Evolutionary conservation across 2,888 invertebrate species (phyloP), one percentile per base, ranked within the genome.

Genomic region (Punctoribates punctum): DNA sequence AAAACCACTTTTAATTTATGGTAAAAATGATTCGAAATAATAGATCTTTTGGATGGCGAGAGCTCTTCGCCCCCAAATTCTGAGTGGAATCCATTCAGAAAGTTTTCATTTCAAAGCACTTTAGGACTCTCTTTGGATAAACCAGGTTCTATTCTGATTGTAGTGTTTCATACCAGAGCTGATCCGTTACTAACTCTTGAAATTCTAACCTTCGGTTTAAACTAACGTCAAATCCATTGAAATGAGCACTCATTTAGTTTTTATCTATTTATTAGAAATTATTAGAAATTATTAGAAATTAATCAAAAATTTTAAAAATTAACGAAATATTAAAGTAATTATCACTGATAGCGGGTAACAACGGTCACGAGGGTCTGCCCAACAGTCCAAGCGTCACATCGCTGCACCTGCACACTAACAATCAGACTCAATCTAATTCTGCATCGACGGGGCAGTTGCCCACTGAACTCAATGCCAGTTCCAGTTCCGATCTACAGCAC

Each of bases 331-430:
- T 48, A n/a, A 48, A 6, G 15, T 17, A 17, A 48, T 48, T 2
- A 6, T 48, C 3, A 17, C 20, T 23, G 6, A 72, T 72, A 72
- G 72, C 72, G n/a, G 72, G 72, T 17, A 72, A 48, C 8, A 72
- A 48, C 25, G 27, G 27, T 38, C 38, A 70, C 23, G 72, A 72
- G 8, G 72, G 72, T n/a, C 13, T 81, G 29, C 78, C 79, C n/a
- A 78, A 77, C 62, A 81, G 81, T 77, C 81, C 81, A 20, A 81
- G 81, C 75, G 79, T 79, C 70, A 79, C 78, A n/a, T 80, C 80
- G 27, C 76, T 81, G 20, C 80, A 81, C 51, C 46, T 79, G n/a
- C 75, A 78, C n/a, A 67, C 75, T 6, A 75, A 57, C 42, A 76
- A 78, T 27, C 72, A 76, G n/a, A 5, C 42, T 20, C 67, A 67